Evolutionary conservation across 2,113 vertebrate species (phyloP), one percentile per base, ranked within the genome.

Genomic region (Petrocephalus microphthalmus): DNA sequence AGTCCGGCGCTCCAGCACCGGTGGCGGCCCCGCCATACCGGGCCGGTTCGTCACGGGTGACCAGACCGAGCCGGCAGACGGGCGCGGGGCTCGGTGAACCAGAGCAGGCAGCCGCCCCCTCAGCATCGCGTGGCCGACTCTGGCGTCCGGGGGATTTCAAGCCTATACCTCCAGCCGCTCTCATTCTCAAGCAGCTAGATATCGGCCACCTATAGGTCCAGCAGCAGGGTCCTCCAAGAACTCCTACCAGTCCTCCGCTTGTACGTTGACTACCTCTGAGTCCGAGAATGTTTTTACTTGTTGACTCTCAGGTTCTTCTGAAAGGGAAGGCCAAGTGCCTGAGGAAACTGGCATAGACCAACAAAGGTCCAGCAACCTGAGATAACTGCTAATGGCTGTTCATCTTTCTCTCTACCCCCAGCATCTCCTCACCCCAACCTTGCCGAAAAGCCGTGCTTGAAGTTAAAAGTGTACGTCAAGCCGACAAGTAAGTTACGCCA

Each of bases 381-480:
- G 5, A 25, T 84, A 20, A 85, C 19, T 29, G 84, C 8, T 51
- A 87, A 71, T 45, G 3, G 64, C 17, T 71, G 64, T 84, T 20
- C 78, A 0, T 57, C 17, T 87, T 29, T 87, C 11, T 85, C 7
- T n/a, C 8, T 7, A 89, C 89, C 94, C 88, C 0, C 94, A 99
- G 97, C 98, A 0, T 97, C 98, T 0, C 95, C 97, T 0, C 97
- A 97, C 51, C 97, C 96, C 0, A 98, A 96, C 90, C 89, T 93
- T 29, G 96, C 96, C 90, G 97, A 97, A 91, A 96, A 94, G 89
- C 95, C 96, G 54, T 99, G 98, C 94, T 95, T 99, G 93, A 97
- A 97, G 92, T 95, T 99, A 88, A 97, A 97, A 91, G 97, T 98
- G 88, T 99, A 98, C 0, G 97, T 98, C 88, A 96, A 96, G 74